Conservation (phyloP, 37 sponge, comb jelly and placozoan species). For the Agelas oroides region DNA sequence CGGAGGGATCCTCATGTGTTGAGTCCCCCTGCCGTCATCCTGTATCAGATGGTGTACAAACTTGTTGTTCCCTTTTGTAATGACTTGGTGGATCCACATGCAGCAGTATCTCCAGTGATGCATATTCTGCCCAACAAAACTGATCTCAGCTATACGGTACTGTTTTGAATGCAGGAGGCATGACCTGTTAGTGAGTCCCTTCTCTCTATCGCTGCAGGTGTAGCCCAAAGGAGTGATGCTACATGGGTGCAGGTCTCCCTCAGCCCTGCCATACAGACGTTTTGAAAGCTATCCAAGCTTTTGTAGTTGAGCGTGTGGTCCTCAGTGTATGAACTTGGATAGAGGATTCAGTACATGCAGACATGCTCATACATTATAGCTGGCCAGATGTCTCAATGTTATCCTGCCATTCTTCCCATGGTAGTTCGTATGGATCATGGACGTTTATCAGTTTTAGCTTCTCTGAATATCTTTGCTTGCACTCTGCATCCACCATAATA, state of each 20-base stretch:
- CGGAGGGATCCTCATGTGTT: no score
- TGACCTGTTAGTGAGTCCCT: conserved; percentile 58
- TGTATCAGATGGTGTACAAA: not conserved
- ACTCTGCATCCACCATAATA: no score
- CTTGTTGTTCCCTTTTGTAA: not conserved
- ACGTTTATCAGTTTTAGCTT: no score
- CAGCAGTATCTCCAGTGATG: not conserved
- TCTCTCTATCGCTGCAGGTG: conserved; percentile 49
- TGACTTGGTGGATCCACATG: not conserved
- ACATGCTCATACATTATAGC: no score
- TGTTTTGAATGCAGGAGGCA: conserved; percentile 45
- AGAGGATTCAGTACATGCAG: conserved; percentile 41
- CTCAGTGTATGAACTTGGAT: conserved; percentile 68
- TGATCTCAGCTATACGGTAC: conserved; percentile 38
- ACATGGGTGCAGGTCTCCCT: conserved; percentile 79
- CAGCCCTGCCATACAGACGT: conserved; percentile 63
- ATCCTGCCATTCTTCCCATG: no score
- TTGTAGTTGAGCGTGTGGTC: conserved; percentile 71
- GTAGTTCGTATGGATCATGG: no score
- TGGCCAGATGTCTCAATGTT: no score
- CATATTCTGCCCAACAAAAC: conserved; percentile 41
- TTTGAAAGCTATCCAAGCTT: conserved; percentile 64
- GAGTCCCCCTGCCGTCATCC: no score
- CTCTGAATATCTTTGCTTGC: no score
- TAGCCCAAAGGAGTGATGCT: conserved; percentile 63